Conservation (phyloP, 2,113 vertebrate genomes). For the Eudyptes chrysolophus region DNA sequence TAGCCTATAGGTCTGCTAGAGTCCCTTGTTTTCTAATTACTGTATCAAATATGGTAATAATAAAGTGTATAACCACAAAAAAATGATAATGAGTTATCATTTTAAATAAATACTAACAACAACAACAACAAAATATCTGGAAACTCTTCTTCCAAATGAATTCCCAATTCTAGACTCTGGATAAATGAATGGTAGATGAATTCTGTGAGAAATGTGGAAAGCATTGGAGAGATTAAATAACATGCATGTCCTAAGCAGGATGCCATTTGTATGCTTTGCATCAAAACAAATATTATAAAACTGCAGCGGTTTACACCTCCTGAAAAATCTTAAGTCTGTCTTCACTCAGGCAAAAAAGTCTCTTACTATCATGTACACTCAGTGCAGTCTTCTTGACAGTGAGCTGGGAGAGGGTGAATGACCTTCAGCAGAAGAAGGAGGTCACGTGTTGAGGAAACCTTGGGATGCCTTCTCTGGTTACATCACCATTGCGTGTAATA, state of each 20-base stretch:
- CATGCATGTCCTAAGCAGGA: background rate
- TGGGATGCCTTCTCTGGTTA: background rate
- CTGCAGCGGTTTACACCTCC: background rate
- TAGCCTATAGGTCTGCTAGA: background rate
- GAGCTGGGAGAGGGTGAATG: background rate
- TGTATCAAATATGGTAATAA: background rate
- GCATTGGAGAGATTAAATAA: background rate
- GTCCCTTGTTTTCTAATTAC: background rate
- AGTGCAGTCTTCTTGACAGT: background rate
- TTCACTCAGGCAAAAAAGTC: background rate
- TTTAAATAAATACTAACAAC: background rate
- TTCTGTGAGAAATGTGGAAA: background rate
- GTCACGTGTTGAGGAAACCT: background rate
- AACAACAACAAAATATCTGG: background rate
- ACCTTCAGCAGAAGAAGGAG: background rate
- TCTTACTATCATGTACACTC: background rate
- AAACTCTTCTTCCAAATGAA: background rate
- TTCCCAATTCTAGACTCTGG: background rate
- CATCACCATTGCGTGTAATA: background rate
- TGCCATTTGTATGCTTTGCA: background rate
- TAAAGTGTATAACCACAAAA: background rate
- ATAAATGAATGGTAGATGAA: background rate
- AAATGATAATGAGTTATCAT: rapidly evolving
- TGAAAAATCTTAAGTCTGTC: background rate
- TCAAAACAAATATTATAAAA: background rate